These are phyloP conservation scores for Paedocypris micromegethes DNA, from an alignment of 2,797 vertebrate genomes.

Conservation along the genomic window DNA sequence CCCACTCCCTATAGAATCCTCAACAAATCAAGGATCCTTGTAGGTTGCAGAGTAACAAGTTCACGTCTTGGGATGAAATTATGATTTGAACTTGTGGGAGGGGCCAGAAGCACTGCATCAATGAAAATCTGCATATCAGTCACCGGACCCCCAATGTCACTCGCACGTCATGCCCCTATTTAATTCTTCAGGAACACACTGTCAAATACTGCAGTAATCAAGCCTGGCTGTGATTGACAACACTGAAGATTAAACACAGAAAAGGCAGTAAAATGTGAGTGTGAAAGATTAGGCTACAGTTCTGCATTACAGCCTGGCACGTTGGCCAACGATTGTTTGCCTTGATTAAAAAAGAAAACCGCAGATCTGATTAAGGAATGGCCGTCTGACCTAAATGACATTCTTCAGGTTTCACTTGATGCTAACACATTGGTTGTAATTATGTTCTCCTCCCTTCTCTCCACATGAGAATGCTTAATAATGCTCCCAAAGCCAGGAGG, in stretches of 20 bases:
- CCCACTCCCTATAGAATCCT: slow-evolving; percentile 61
- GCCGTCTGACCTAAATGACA: slow-evolving; percentile 52
- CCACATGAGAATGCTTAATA: slow-evolving; percentile 52
- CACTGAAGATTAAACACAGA: slow-evolving; percentile 57
- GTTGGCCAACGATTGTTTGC: slow-evolving; percentile 31
- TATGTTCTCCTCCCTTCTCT: slow-evolving; percentile 47
- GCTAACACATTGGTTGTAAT: slow-evolving; percentile 44
- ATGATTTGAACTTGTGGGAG: slow-evolving; percentile 62
- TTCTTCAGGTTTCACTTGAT: slow-evolving; percentile 48
- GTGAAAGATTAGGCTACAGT: slow-evolving; percentile 42
- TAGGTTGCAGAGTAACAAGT: slow-evolving; percentile 63
- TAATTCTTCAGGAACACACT: slow-evolving; percentile 64
- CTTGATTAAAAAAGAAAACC: slow-evolving; percentile 58
- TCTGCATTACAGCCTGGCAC: slow-evolving; percentile 40
- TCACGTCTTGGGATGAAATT: slow-evolving; percentile 61
- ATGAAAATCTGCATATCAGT: slow-evolving; percentile 64
- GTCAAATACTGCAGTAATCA: slow-evolving; percentile 62
- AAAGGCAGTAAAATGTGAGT: slow-evolving; percentile 51
- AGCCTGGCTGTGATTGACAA: slow-evolving; percentile 54
- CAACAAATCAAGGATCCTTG: slow-evolving; percentile 61
- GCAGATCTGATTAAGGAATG: slow-evolving; percentile 51
- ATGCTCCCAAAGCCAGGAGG: slow-evolving; percentile 41
- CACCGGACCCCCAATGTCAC: slow-evolving; percentile 62
- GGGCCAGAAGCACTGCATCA: slow-evolving; percentile 53
- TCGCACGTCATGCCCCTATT: slow-evolving; percentile 65